Percentiles rank a stretch among this genome's conserved stretches.
These are phyloP conservation scores for Drosophila virilis DNA, from an alignment of 1,140 invertebrate species.

Conservation along the genomic window DNA sequence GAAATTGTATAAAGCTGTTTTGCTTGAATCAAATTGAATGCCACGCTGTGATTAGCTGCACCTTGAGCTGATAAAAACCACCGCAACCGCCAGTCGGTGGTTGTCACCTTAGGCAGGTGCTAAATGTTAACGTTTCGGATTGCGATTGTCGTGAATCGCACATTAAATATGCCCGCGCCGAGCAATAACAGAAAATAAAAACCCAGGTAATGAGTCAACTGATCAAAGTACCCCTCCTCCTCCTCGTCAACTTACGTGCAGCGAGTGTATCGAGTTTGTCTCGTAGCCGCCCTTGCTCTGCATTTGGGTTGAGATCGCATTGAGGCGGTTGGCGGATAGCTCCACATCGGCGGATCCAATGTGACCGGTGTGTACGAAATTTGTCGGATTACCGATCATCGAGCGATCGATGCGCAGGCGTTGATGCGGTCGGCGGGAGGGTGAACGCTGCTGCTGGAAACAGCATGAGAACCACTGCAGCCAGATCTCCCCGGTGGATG, in stretches of 20 bases:
- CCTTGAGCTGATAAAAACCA: conserved; percentile 18
- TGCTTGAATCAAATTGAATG: not conserved
- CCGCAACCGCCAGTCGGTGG: conserved; percentile 19
- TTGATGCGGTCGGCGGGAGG: conserved; percentile 87
- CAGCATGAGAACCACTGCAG: conserved; percentile 94
- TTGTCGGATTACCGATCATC: conserved; percentile 96
- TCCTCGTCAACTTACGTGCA: conserved; percentile 85
- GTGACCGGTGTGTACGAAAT: conserved; percentile 94
- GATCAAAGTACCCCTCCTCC: conserved; percentile 8
- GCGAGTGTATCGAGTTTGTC: conserved; percentile 86
- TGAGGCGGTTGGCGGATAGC: conserved; percentile 89
- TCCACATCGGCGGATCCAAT: conserved; percentile 94
- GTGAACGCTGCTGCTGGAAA: conserved; percentile 89
- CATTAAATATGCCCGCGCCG: conserved; percentile 31
- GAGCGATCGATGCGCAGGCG: conserved; percentile 93
- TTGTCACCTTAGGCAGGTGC: conserved; percentile 46
- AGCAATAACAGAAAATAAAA: conserved; percentile 15
- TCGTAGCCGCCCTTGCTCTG: conserved; percentile 95
- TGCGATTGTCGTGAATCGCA: conserved; percentile 52
- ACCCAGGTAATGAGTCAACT: conserved; percentile 24
- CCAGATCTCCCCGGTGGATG: conserved; percentile 91
- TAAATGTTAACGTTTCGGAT: conserved; percentile 50
- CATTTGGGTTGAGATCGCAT: conserved; percentile 93
- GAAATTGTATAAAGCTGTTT: not conserved
- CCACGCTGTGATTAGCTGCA: not conserved